Conservation (phyloP, 2,888 invertebrate genomes). For the Adelognathus sp. region DNA sequence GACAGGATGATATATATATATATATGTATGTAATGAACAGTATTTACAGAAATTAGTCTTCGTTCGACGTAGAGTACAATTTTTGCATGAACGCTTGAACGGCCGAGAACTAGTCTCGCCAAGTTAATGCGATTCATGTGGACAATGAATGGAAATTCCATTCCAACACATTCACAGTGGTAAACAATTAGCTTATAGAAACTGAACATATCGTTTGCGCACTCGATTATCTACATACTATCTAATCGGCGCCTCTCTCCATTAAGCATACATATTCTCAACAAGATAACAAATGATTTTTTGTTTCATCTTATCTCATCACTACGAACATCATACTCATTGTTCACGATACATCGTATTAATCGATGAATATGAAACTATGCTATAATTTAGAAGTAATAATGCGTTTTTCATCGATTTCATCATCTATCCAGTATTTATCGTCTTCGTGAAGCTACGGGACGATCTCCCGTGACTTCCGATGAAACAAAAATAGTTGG, state of each 20-base stretch:
- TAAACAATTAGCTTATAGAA: conserved; percentile 18
- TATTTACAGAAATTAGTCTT: conserved; percentile 46
- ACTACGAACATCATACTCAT: conserved; percentile 9
- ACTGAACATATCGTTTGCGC: conserved; percentile 16
- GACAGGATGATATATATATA: neutral
- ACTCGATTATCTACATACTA: neutral
- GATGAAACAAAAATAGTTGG: neutral
- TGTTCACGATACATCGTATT: conserved; percentile 5
- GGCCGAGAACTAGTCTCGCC: neutral
- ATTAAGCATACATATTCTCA: conserved; percentile 15
- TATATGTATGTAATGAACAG: conserved; percentile 36
- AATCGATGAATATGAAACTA: neutral
- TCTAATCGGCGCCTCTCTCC: neutral
- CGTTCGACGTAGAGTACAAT: conserved; percentile 22
- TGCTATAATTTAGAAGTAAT: conserved; percentile 1
- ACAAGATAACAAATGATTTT: conserved; percentile 13
- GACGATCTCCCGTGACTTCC: neutral
- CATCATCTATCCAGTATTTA: neutral
- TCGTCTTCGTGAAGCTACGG: neutral
- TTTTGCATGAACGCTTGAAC: conserved; percentile 33
- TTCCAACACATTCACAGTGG: conserved; percentile 55
- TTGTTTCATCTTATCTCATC: neutral
- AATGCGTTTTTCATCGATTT: conserved; percentile 16
- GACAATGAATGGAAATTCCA: conserved; percentile 45
- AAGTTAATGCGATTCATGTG: neutral